phyloP scores from a whole-genome alignment of 2,888 invertebrate genomes.

The Pristionchus fissidentatus region DNA sequence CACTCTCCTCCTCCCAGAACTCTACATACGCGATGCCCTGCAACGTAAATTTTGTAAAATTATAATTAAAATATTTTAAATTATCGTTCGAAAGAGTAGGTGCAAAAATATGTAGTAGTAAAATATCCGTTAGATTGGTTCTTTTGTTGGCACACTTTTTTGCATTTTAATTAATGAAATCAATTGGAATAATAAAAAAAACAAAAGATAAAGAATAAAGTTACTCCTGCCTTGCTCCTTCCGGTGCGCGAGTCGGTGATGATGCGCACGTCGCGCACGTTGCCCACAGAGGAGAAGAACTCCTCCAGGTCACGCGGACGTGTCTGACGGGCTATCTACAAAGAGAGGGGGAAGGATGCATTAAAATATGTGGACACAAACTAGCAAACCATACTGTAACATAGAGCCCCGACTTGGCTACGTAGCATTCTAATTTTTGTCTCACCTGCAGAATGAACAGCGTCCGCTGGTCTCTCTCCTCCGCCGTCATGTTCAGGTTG shows the following conservation, averaged over 20 bases:
- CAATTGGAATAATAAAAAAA: not conserved
- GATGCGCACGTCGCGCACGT: conserved; percentile 93
- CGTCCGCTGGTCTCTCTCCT: conserved; percentile 97
- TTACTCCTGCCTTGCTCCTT: conserved; percentile 84
- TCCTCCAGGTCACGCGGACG: conserved; percentile 81
- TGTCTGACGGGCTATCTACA: conserved; percentile 69
- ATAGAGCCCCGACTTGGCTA: too few species aligned
- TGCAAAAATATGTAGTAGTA: too few species aligned
- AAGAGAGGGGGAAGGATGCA: not conserved
- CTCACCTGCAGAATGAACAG: conserved; percentile 96
- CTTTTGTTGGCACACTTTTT: not conserved
- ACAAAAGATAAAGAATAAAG: not conserved
- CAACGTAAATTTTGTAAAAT: too few species aligned
- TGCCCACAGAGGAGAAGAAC: conserved; percentile 98
- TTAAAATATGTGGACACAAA: not conserved
- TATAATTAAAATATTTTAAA: too few species aligned
- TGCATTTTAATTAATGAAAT: not conserved
- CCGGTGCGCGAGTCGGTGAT: conserved; percentile 99
- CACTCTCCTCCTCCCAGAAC: conserved; percentile 97
- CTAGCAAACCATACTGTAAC: not conserved
- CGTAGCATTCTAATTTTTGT: not conserved
- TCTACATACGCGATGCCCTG: conserved; percentile 98
- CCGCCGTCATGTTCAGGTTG: conserved; percentile 84
- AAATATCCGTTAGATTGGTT: too few species aligned
- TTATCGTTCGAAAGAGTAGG: too few species aligned